Evolutionary conservation across 2,113 vertebrate genomes (phyloP), one percentile per base, ranked within the genome.

Genomic region (Prionailurus bengalensis): DNA sequence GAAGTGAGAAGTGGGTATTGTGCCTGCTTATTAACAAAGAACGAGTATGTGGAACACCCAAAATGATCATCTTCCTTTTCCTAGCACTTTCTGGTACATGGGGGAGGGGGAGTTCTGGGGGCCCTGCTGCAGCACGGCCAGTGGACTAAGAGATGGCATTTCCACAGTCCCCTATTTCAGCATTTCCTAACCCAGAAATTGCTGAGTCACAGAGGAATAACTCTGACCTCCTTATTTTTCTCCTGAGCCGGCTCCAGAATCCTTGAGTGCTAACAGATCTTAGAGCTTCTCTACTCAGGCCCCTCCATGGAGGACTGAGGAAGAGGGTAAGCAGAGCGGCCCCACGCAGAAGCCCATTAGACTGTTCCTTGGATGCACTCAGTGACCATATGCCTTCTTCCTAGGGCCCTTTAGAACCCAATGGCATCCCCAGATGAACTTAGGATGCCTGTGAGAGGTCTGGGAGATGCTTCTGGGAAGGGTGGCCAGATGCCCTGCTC

Each of bases 191-290:
- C 73, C 84, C 66, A 53, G 61, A 92, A 93, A 94, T 25, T 97
- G 97, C 97, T 97, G 96, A 98, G 97, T 97, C 97, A 97, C 55
- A 10, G 65, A 94, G 66, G 84, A 68, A 45, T 51, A 51, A 1
- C 89, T 89, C 88, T 93, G 97, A 74, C 85, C 96, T 92, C 88
- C 45, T 94, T 92, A 31, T 93, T 95, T 96, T 76, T 17, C 45
- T 76, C 87, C 39, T 79, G 55, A 66, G 90, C 94, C 85, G 71
- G 45, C 85, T 79, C 31, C 31, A 84, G 92, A 80, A 76, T 78
- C 80, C 94, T 68, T 51, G 23, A 74, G 61, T 79, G 45, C 88
- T 79, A 61, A 71, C 58, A 31, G 51, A 13, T 33, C 61, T 78
- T 39, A 78, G 58, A 66, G 23, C 48, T 94, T 55, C 51, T 91